phyloP scores from a whole-genome alignment of 2,113 vertebrate species.

The Natator depressus region DNA sequence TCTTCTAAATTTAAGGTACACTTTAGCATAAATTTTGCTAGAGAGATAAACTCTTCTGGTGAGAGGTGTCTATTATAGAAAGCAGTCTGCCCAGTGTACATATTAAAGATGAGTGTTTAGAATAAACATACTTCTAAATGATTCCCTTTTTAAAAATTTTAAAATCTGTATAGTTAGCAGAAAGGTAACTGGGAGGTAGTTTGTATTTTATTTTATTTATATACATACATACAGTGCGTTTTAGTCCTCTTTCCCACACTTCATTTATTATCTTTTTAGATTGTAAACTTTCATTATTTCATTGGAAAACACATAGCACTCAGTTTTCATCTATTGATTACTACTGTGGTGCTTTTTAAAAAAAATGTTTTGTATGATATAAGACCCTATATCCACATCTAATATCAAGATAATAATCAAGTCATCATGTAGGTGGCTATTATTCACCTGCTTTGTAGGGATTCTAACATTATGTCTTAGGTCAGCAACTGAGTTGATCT shows the following conservation, averaged over 20 bases:
- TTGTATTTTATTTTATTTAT: too few species aligned
- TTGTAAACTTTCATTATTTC: too few species aligned
- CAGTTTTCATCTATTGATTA: neutral
- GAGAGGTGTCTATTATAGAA: neutral
- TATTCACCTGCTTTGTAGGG: neutral
- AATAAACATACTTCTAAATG: neutral
- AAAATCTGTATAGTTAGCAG: neutral
- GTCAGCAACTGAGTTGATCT: too few species aligned
- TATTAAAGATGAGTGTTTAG: neutral
- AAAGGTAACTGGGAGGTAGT: neutral
- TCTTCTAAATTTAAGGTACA: neutral
- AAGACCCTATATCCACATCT: neutral
- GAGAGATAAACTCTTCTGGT: fast-evolving
- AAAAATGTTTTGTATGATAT: neutral
- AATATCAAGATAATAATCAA: neutral
- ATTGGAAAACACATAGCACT: neutral
- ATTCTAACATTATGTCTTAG: neutral
- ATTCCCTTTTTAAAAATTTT: neutral
- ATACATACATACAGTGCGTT: too few species aligned
- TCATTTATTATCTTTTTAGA: too few species aligned
- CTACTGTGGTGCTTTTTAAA: neutral
- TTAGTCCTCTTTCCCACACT: too few species aligned
- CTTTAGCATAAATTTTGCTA: neutral
- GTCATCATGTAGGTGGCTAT: neutral
- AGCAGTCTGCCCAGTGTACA: neutral